Base-by-base conservation (phyloP, 53 echinoderm and acorn worm genomes). In the Henricia sp. region DNA sequence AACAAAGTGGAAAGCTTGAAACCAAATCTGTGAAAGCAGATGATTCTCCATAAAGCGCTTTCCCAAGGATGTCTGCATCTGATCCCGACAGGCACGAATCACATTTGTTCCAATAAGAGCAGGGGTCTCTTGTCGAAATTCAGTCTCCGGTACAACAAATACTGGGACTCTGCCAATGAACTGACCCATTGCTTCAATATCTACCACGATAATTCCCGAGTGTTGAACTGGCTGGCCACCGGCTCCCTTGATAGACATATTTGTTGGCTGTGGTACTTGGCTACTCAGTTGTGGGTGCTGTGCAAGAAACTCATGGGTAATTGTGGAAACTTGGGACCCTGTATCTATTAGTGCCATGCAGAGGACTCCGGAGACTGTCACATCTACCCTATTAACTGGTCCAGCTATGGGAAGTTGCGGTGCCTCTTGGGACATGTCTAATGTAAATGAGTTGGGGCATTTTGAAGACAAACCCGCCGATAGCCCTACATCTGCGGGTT, bases 91-190 rank as follows among this genome's bases (percentile, higher is more conserved):
- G 3, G 71, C 71, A 16, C 26, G 35, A 6, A 83, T 50, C 12
- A 68, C 83, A 52, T 83, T 83, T 26, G 83, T 83, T 12, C 68
- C 83, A 50, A 74, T 52, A 23, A 74, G 74, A 11, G 55, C 13
- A 6, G 74, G 74, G 3, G 74, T 74, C 0, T 40, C 27, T 37
- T 4, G 52, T 16, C 55, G 74, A 39, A 74, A 74, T 4, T 21
- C 3, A 39, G 74, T 74, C 27, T 32, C 51, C 35, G 52, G 72
- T 6, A 72, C 72, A 50, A 72, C 72, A 12, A 69, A 69, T 17
- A 34, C 51, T 3, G 71, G 71, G 17, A 71, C 71, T 16, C 19
- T 37, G 17, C 37, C 4, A n/a, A 68, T 41, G 5, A 20, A 21
- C 27, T 68, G 40, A 68, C 69, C 69, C 38, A 68, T 23, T 6